These are phyloP conservation scores for Augochlorella aurata DNA, from an alignment of 2,888 invertebrate genomes.

Conservation along the genomic window DNA sequence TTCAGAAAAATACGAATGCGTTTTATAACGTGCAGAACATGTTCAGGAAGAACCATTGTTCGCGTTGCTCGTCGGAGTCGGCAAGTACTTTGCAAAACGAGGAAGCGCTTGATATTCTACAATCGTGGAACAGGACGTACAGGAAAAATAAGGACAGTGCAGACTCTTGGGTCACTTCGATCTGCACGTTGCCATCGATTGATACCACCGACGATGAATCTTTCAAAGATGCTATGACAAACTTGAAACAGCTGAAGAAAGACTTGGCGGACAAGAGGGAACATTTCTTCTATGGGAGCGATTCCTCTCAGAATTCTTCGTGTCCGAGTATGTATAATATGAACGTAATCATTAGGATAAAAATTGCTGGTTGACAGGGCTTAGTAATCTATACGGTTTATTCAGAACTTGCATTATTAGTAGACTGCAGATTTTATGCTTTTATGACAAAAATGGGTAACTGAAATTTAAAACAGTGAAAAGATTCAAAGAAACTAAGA, in stretches of 20 bases:
- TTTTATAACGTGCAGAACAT: conserved; percentile 10
- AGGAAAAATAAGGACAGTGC: conserved; percentile 21
- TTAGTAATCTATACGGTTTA: too few species aligned
- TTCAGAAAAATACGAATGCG: conserved; percentile 18
- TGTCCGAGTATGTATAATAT: conserved; percentile 45
- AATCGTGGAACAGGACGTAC: conserved; percentile 40
- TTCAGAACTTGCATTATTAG: too few species aligned
- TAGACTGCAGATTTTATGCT: too few species aligned
- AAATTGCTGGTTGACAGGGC: too few species aligned
- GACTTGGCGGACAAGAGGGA: conserved; percentile 67
- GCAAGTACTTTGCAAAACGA: conserved; percentile 16
- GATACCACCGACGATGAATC: conserved; percentile 63
- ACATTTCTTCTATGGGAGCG: conserved; percentile 70
- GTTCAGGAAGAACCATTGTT: conserved; percentile 18
- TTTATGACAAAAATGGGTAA: too few species aligned
- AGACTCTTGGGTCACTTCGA: conserved; percentile 30
- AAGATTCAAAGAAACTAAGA: too few species aligned
- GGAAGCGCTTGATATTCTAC: background rate
- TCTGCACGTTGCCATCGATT: conserved; percentile 40
- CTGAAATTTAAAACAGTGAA: too few species aligned
- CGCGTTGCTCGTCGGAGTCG: background rate
- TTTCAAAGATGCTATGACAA: conserved; percentile 61
- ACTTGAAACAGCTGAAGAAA: conserved; percentile 69
- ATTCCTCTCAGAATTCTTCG: conserved; percentile 49
- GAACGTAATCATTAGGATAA: background rate